These are phyloP conservation scores for Hippocampus comes DNA, from an alignment of 2,113 vertebrate genomes.

Conservation along the genomic window DNA sequence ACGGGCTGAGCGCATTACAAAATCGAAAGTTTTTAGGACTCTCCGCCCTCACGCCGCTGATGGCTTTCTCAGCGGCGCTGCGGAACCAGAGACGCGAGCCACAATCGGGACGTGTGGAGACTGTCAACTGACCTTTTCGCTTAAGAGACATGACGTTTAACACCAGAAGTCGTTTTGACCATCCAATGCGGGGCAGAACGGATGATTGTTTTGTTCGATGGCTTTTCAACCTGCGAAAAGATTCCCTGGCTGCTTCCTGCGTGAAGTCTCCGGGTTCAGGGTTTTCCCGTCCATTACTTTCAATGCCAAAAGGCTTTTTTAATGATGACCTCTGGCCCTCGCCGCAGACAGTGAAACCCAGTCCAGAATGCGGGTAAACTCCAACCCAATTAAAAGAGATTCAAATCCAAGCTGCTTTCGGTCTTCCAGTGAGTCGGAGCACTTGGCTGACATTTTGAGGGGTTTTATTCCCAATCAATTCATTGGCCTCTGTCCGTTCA, in stretches of 20 bases:
- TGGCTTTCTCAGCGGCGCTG: constrained; percentile 50
- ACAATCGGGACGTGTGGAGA: constrained; percentile 21
- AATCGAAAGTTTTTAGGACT: constrained; percentile 60
- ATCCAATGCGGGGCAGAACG: constrained; percentile 27
- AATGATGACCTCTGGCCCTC: constrained; percentile 51
- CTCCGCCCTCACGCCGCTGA: constrained; percentile 45
- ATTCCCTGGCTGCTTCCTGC: constrained; percentile 42
- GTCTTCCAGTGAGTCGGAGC: constrained; percentile 50
- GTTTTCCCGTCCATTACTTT: constrained; percentile 38
- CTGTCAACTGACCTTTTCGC: constrained; percentile 21
- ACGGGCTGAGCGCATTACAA: constrained; percentile 52
- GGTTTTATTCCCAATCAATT: constrained; percentile 27
- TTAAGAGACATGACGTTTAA: constrained; percentile 23
- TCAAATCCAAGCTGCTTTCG: constrained; percentile 56
- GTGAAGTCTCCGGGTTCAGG: constrained; percentile 41
- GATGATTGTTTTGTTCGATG: constrained; percentile 41
- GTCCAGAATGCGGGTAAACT: constrained; percentile 36
- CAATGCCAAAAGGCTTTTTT: constrained; percentile 42
- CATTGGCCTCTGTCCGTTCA: constrained; percentile 21
- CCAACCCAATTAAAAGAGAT: constrained; percentile 61
- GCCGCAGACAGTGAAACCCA: constrained; percentile 53
- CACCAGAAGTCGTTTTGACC: constrained; percentile 27
- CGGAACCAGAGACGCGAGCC: constrained; percentile 34
- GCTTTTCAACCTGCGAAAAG: constrained; percentile 35
- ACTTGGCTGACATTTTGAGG: constrained; percentile 47